Evolutionary conservation across 2,888 invertebrate species (phyloP).

Genomic region (Arrhopalites spinosus): DNA sequence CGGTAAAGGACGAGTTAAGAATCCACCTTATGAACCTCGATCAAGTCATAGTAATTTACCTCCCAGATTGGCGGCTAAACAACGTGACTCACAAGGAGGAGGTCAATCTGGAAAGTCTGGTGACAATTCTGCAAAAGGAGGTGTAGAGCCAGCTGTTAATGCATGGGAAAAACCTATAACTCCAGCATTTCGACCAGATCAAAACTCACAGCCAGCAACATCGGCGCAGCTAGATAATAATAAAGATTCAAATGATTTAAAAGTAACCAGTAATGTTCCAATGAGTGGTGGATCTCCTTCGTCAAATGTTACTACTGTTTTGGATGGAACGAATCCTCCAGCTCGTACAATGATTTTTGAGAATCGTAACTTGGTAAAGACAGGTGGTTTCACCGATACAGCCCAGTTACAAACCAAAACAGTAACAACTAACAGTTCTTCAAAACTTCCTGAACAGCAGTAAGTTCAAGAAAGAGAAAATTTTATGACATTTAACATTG

Average conservation of each 20-base stretch:
- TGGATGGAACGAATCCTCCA: constrained; percentile 37
- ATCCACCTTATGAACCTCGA: constrained; percentile 52
- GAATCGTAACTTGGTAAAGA: constrained; percentile 52
- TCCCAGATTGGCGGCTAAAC: constrained; percentile 39
- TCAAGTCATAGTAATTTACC: constrained; percentile 40
- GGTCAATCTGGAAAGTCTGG: not conserved
- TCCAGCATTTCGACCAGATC: constrained; percentile 33
- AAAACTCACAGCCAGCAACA: not conserved
- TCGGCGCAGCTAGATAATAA: not conserved
- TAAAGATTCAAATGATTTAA: constrained; percentile 20
- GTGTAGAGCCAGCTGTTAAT: constrained; percentile 24
- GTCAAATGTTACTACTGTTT: not conserved
- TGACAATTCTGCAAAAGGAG: constrained; percentile 18
- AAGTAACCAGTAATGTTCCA: not conserved
- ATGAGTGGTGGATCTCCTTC: not conserved
- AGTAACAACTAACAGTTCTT: not conserved
- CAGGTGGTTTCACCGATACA: constrained; percentile 30
- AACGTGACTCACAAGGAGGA: constrained; percentile 18
- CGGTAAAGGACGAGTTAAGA: constrained; percentile 41
- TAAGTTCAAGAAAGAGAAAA: not conserved
- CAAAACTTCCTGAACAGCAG: constrained; percentile 22
- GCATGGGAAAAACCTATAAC: constrained; percentile 47
- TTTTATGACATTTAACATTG: no score
- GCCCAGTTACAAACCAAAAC: not conserved
- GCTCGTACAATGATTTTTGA: constrained; percentile 55